Base-by-base conservation (phyloP, 2,888 invertebrate genomes). In the Phaonia tiefii region DNA sequence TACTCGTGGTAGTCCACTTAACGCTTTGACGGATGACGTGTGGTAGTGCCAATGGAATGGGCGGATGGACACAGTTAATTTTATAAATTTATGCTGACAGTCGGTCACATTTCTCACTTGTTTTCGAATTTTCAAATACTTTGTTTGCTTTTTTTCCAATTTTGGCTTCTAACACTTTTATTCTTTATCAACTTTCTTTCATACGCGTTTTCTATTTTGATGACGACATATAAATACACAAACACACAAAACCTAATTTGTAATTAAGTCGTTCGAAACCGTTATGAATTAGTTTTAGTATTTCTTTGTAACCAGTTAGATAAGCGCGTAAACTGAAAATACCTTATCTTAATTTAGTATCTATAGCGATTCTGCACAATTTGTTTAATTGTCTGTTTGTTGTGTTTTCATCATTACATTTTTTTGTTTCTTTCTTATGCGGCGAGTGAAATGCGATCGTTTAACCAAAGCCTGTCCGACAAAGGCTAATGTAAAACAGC, bases 401-500 rank as follows among this genome's bases (percentile, higher is more conserved):
- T 31, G 51, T 42, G 13, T 60, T 67, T 15, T 70, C 22, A 51
- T 11, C 25, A 25, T 31, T 58, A 56, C 37, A 39, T 54, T 75
- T 58, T 42, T 75, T 49, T n/a, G n/a, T n/a, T n/a, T 78, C 26
- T 69, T 25, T 72, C 44, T 20, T 15, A 44, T 69, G 17, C 56
- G 17, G 60, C 8, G 42, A 56, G 26, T 66, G 65, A 67, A 63
- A 51, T 67, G 60, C 63, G 60, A 46, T 54, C 78, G 82, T 79
- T 54, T 75, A 71, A 66, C 69, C 51, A 70, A 76, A 69, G 83
- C 80, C 82, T 83, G 84, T 84, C 84, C 84, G 84, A 80, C 82
- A 80, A 83, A 84, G 82, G 75, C 84, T 82, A 85, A 84, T 80
- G 83, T 84, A 82, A 83, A 85, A 85, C 83, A 84, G 83, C 85